Evolutionary conservation across 2,888 invertebrate genomes (phyloP), one percentile per base, ranked within the genome.

Genomic region (Drosophila yooni): DNA sequence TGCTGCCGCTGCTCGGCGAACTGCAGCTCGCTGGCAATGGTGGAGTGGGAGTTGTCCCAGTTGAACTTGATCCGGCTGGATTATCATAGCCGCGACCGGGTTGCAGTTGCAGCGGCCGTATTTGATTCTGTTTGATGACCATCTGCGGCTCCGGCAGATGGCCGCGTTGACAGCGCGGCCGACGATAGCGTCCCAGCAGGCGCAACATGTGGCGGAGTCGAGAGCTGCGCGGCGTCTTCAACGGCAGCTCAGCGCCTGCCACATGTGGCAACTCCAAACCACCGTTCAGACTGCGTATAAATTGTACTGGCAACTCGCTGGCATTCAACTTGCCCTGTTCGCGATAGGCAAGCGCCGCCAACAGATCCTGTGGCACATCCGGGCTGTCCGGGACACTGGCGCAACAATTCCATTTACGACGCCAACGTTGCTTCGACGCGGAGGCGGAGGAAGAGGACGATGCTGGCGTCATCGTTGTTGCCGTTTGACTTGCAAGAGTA

Each of bases 361-460:
- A 82, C 38, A 93, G 92, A 88, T 94, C 94, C 62, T 94, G 93
- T 59, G 94, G 94, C 83, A 94, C 94, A 85, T 95, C 94, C 0
- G 95, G 95, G 91, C 95, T 95, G 74, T 95, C 95, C 1, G 95
- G 95, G 11, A 94, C 94, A 38, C 94, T 94, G 51, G 94, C 93
- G 81, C 95, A 95, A 81, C 95, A 95, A 82, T 94, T 95, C 95
- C 95, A 95, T 92, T 94, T 94, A 81, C 94, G 93, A 43, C 93
- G 92, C 93, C 93, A 93, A 33, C 94, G 91, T 73, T 94, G 93
- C 69, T 94, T 93, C 31, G 93, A 92, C 27, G 89, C 77, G 6
- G 79, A 72, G 13, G 79, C 52, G 57, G 87, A 64, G 25, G 46
- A 46, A 15, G 46, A 46, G 8, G 46, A 46, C 8, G 46, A 46